Base-by-base conservation (phyloP, 2,797 vertebrate genomes). In the Diglossa cyanea region DNA sequence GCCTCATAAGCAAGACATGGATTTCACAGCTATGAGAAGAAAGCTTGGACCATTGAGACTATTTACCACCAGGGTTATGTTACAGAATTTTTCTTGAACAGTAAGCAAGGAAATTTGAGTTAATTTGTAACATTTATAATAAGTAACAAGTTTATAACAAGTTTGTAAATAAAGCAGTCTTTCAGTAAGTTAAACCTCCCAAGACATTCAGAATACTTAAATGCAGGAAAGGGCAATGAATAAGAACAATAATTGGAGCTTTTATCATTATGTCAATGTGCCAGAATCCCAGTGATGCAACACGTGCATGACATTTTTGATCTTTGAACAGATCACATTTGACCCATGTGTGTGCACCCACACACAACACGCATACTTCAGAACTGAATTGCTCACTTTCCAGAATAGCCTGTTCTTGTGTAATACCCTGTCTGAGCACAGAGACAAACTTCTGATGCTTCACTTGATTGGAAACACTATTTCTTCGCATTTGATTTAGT, bases 361-460 rank as follows among this genome's bases (percentile, higher is more conserved):
- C 70, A 39, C 26, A 40, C 2, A 28, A 13, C 11, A 5, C 8
- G 12, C 23, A 11, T 15, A 39, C 62, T 26, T 65, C 42, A 21
- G 42, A 53, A 18, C 3, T 71, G 33, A 55, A 50, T 77, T 51
- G 19, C 45, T 82, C 1, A 5, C 44, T 86, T 93, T 94, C 85
- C 53, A 39, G 85, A 91, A 42, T n/a, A 86, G 61, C 90, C 72
- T 86, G 88, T 88, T 90, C 88, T 94, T 93, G 79, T 40, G 57
- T 55, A 90, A 91, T 45, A 28, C 12, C 39, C 50, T 86, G 0
- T 81, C 37, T 47, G 31, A 90, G 39, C 42, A 33, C 3, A 12
- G 39, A 42, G 37, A 54, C 4, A 18, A 21, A 90, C 58, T 65
- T 33, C 50, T 75, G 47, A 54, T 78, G 35, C 30, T 47, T 86